Evolutionary conservation across 2,113 vertebrate genomes (phyloP).

Genomic region (Jaculus jaculus): DNA sequence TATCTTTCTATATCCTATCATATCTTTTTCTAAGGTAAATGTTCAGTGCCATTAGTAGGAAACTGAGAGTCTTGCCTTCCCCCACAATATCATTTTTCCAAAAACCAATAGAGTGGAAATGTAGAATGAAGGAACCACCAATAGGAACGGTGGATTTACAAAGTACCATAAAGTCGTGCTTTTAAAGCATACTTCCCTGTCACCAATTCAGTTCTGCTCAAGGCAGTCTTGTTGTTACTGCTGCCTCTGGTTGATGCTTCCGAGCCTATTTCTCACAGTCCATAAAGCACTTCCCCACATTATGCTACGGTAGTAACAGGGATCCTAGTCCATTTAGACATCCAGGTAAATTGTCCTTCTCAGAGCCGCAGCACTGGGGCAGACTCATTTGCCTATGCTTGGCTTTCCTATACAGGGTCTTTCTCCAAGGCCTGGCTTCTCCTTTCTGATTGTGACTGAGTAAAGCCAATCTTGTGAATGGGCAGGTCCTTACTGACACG

Average conservation of each 20-base stretch:
- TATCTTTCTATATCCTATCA: neutral
- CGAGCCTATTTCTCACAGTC: neutral
- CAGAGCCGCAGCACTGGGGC: neutral
- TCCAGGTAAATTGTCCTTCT: neutral
- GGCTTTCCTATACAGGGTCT: neutral
- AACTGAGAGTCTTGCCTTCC: neutral
- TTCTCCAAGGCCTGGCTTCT: neutral
- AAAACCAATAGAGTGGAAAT: constrained; percentile 28
- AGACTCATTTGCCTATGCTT: neutral
- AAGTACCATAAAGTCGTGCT: neutral
- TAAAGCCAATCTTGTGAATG: neutral
- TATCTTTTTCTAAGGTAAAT: neutral
- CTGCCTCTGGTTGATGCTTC: neutral
- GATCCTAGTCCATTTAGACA: neutral
- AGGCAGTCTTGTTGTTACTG: neutral
- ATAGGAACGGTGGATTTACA: neutral
- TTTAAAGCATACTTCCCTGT: neutral
- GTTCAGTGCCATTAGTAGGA: neutral
- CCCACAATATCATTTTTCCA: neutral
- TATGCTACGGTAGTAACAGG: neutral
- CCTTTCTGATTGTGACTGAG: neutral
- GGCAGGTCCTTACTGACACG: neutral
- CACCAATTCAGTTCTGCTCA: neutral
- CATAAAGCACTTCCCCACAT: neutral
- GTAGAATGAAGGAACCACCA: neutral